Conservation (phyloP, 2,797 vertebrate genomes). For the Hirundo rustica region DNA sequence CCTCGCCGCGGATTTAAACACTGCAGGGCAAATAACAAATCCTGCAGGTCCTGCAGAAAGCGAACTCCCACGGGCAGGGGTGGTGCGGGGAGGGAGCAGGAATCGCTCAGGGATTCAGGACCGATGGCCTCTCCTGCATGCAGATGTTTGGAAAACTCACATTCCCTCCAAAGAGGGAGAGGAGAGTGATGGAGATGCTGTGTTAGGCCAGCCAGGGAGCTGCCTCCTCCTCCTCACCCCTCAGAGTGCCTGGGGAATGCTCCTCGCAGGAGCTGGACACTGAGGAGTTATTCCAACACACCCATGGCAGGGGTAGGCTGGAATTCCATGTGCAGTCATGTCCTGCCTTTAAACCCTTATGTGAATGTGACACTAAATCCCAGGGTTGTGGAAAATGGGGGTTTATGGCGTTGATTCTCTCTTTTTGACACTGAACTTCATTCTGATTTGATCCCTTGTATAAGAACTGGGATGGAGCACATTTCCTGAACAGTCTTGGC, state of each 20-base stretch:
- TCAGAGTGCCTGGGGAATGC: background rate
- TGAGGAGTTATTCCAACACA: background rate
- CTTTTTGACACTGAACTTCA: background rate
- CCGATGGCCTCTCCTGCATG: background rate
- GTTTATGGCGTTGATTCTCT: background rate
- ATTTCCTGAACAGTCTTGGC: background rate
- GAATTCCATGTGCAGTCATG: background rate
- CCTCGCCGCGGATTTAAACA: background rate
- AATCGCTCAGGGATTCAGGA: background rate
- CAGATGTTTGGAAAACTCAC: background rate
- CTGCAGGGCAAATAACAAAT: background rate
- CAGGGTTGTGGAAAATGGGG: background rate
- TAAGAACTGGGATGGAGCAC: background rate
- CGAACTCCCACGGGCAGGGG: fast-evolving
- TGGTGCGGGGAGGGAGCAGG: background rate
- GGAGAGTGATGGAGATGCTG: background rate
- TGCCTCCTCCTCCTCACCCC: background rate
- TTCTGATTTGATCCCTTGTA: background rate
- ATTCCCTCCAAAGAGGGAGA: background rate
- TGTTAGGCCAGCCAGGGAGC: background rate
- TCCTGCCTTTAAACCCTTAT: background rate
- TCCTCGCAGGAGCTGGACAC: background rate
- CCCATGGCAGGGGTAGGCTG: background rate
- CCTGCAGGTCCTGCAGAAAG: background rate
- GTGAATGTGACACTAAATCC: background rate